Conservation (phyloP, 2,888 invertebrate genomes). For the Folsomia manolachei region DNA sequence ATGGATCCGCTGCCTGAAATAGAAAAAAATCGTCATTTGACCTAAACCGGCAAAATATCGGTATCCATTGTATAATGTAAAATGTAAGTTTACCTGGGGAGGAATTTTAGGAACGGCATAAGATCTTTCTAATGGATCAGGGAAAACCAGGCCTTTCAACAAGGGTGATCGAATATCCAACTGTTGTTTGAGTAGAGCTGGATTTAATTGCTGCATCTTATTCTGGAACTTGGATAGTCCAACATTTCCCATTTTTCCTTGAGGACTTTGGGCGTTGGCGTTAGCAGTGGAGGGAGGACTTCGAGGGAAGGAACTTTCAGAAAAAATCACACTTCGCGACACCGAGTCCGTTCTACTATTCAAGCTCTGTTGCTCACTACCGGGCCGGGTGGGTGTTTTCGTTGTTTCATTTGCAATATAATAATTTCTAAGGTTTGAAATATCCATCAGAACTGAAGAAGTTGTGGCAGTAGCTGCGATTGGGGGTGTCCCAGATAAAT, state of each 20-base stretch:
- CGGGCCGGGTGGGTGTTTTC: not conserved
- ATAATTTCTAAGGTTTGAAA: slow-evolving; percentile 11
- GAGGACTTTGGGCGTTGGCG: not conserved
- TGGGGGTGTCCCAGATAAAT: too few species aligned
- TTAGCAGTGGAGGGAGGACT: too few species aligned
- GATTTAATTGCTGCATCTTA: slow-evolving; percentile 41
- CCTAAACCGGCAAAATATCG: too few species aligned
- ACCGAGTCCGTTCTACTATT: too few species aligned
- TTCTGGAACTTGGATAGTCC: slow-evolving; percentile 43
- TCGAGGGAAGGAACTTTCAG: not conserved
- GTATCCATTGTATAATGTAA: too few species aligned
- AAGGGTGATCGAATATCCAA: slow-evolving; percentile 43
- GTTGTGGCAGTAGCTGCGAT: not conserved
- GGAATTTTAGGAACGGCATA: slow-evolving; percentile 34
- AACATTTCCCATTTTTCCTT: not conserved
- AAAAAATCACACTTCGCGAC: not conserved
- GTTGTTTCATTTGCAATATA: slow-evolving; percentile 4
- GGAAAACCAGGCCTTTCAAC: slow-evolving; percentile 42
- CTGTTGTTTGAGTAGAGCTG: slow-evolving; percentile 33
- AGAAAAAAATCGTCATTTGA: slow-evolving; percentile 14
- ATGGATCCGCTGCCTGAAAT: slow-evolving; percentile 42
- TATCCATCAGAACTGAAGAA: slow-evolving; percentile 8
- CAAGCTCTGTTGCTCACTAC: not conserved
- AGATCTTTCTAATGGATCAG: slow-evolving; percentile 40
- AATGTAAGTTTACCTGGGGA: slow-evolving; percentile 31